Conservation (phyloP, 2,113 vertebrate species). For the Indicator indicator region DNA sequence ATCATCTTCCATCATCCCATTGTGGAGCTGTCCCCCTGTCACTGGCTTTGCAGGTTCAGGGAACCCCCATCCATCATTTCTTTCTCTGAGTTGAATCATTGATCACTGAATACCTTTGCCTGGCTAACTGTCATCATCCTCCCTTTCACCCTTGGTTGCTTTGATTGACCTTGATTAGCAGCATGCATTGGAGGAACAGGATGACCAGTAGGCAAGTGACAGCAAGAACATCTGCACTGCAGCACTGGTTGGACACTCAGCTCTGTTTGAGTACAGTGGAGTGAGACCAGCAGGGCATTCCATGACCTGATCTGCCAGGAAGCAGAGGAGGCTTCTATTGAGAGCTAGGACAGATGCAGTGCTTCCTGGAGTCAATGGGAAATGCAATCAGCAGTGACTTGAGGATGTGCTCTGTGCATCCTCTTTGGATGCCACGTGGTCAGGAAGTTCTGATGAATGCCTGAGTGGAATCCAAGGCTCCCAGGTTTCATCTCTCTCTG, state of each 20-base stretch:
- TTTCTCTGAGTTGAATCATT: neutral
- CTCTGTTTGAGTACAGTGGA: neutral
- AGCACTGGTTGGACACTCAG: neutral
- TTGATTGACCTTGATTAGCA: neutral
- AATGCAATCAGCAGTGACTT: neutral
- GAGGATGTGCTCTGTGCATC: neutral
- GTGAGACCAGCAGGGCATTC: neutral
- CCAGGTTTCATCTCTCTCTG: neutral
- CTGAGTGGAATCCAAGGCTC: neutral
- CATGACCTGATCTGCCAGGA: neutral
- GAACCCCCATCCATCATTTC: neutral
- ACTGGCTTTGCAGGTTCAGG: neutral
- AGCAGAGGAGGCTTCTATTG: neutral
- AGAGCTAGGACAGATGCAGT: accelerated
- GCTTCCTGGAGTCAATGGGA: neutral
- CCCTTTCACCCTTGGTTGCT: neutral
- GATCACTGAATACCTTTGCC: neutral
- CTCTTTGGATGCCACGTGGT: neutral
- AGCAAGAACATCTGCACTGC: neutral
- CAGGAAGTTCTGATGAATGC: neutral
- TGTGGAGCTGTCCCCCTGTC: neutral
- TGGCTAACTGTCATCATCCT: neutral
- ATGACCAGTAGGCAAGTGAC: neutral
- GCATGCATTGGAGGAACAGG: neutral
- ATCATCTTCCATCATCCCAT: neutral